Evolutionary conservation across 2,797 vertebrate species (phyloP), one percentile per base, ranked within the genome.

Genomic region (Lagodon rhomboides): DNA sequence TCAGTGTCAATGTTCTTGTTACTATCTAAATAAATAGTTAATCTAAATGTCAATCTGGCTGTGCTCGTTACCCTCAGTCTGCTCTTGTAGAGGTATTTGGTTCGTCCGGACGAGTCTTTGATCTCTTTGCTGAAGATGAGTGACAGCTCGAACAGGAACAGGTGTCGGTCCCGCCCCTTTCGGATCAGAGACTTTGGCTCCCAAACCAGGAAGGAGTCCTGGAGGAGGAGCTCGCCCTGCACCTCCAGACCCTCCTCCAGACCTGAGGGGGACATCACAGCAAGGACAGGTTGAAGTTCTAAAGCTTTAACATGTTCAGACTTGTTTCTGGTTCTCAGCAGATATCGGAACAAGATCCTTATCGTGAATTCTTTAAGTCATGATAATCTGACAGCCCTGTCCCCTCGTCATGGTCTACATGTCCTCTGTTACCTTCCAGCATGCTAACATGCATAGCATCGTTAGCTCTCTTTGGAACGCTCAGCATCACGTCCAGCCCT

Each of bases 381-480:
- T 34, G 34, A 34, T 34, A 9, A 34, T 30, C 30, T 30, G 30
- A 30, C 30, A 27, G 27, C 27, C 27, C 27, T 5, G 30, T 30
- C 30, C 30, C 30, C 34, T 34, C 34, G 34, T 38, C 34, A 38
- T 0, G 34, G 34, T 38, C 8, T 9, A 38, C 6, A 49, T 17
- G 3, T 23, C 25, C 16, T 60, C 54, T 10, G 22, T 60, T 95
- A 99, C 98, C 98, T 96, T 99, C 98, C 91, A 99, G 91, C 98
- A 99, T 99, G 97, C 98, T 99, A 90, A 99, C 97, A 0, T 99
- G 98, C 98, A 99, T 99, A 22, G 98, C 98, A 0, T 99, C 98
- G 1, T 99, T 99, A 44, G 98, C 98, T 93, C 97, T 97, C 94
- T 99, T 99, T 1, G 98, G 98, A 69, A 99, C 98, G 30, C 97